These are phyloP conservation scores for Epinotia brunnichana DNA, from an alignment of 2,888 invertebrate genomes.

Conservation along the genomic window DNA sequence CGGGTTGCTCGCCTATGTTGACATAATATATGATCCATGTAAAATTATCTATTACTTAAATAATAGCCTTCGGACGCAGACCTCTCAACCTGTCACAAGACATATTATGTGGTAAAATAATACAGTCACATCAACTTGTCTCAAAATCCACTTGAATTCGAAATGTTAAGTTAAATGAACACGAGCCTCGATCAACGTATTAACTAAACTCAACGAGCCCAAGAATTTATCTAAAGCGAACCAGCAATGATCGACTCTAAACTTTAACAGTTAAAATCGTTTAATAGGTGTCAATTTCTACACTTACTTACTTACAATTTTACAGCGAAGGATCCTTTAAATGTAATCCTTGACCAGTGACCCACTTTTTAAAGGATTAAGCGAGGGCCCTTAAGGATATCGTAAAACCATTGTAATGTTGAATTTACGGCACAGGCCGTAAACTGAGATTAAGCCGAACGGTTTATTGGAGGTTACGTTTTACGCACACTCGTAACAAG, in stretches of 20 bases:
- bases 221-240: not conserved
- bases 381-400: conserved; percentile 61
- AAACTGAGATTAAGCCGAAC: conserved; percentile 70
- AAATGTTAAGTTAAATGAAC: conserved; percentile 24
- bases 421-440: conserved; percentile 64
- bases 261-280: not conserved
- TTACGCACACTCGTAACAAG: conserved; percentile 59
- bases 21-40: not conserved
- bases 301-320: conserved; percentile 31
- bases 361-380: conserved; percentile 59
- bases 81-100: not conserved
- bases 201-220: conserved; percentile 15
- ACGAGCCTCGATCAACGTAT: conserved; percentile 29
- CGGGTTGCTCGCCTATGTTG: no score
- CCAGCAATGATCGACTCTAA: conserved; percentile 1
- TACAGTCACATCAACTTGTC: conserved; percentile 12
- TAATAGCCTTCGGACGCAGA: not conserved
- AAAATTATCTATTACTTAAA: not conserved
- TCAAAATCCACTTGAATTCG: conserved; percentile 3
- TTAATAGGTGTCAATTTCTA: not conserved
- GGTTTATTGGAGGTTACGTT: conserved; percentile 67
- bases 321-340: conserved; percentile 34
- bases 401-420: conserved; percentile 69
- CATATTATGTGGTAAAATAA: not conserved
- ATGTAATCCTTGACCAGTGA: conserved; percentile 56